phyloP scores from a whole-genome alignment of 2,888 invertebrate genomes.

The Blastobasis lacticolella region DNA sequence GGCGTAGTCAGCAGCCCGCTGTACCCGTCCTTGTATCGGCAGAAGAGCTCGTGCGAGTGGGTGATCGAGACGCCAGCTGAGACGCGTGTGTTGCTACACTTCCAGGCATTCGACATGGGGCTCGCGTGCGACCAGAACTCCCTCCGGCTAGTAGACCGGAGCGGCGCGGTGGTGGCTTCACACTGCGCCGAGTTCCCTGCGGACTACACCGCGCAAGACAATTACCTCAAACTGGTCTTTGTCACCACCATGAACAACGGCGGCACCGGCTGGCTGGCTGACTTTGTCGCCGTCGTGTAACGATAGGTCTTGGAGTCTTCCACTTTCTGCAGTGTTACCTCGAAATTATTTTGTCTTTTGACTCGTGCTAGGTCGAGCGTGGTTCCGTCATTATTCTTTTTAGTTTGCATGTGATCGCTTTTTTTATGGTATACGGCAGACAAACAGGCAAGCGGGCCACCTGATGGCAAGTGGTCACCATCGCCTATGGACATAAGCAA shows the following conservation, averaged over 20 bases:
- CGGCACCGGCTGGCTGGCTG: slow-evolving; percentile 80
- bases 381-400: too few relatives aligned
- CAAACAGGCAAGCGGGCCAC: too few relatives aligned
- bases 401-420: too few relatives aligned
- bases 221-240: slow-evolving; percentile 76
- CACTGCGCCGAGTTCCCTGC: slow-evolving; percentile 75
- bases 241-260: slow-evolving; percentile 79
- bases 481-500: too few relatives aligned
- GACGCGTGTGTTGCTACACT: slow-evolving; percentile 38
- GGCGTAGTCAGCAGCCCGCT: slow-evolving; percentile 55
- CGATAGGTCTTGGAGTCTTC: too few relatives aligned
- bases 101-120: slow-evolving; percentile 77
- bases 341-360: too few relatives aligned
- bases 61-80: slow-evolving; percentile 48
- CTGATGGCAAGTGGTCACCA: too few relatives aligned
- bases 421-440: too few relatives aligned
- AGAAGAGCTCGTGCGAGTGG: slow-evolving; percentile 49
- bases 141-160: slow-evolving; percentile 75
- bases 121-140: slow-evolving; percentile 78
- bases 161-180: slow-evolving; percentile 38
- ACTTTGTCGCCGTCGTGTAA: slow-evolving; percentile 30
- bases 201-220: slow-evolving; percentile 64
- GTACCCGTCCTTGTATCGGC: slow-evolving; percentile 50
- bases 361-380: too few relatives aligned
- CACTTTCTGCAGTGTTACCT: too few relatives aligned